phyloP scores from a whole-genome alignment of 2,113 vertebrate species.

The Porphyrio hochstetteri region DNA sequence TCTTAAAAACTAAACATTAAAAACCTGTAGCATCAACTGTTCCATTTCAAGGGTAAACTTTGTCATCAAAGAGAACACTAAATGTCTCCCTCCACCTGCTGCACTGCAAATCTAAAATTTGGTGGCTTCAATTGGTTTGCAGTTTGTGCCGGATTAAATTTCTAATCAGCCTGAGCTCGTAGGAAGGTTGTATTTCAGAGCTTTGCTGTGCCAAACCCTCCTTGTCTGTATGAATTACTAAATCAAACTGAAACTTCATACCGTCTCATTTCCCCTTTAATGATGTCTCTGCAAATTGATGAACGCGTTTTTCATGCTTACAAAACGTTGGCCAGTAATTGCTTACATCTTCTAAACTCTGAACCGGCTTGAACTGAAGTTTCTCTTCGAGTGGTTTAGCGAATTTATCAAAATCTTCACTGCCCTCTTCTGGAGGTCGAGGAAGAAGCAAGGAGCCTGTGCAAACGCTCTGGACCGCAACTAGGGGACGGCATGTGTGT shows the following conservation, averaged over 20 bases:
- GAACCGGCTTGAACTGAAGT: conserved; percentile 1
- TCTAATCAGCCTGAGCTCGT: conserved; percentile 17
- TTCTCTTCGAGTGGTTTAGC: neutral
- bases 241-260: conserved; percentile 46
- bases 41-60: neutral
- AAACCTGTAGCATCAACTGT: neutral
- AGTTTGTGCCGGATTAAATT: conserved; percentile 33
- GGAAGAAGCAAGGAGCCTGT: neutral
- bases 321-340: conserved; percentile 36
- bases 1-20: neutral
- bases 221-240: conserved; percentile 8
- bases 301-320: conserved; percentile 20
- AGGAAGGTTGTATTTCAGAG: conserved; percentile 4
- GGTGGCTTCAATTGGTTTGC: neutral
- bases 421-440: conserved; percentile 72
- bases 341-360: conserved; percentile 3
- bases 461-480: neutral
- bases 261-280: conserved; percentile 30
- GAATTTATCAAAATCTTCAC: conserved; percentile 33
- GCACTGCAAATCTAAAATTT: conserved; percentile 9
- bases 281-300: conserved; percentile 49
- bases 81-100: conserved; percentile 1
- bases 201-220: neutral
- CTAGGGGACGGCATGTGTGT: rapidly evolving
- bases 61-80: neutral